A percentile compares a stretch with the other conserved stretches of the same genome.
These are phyloP conservation scores for Scaptomyza cyrtandrae DNA, from an alignment of 2,888 invertebrate genomes.

Conservation along the genomic window DNA sequence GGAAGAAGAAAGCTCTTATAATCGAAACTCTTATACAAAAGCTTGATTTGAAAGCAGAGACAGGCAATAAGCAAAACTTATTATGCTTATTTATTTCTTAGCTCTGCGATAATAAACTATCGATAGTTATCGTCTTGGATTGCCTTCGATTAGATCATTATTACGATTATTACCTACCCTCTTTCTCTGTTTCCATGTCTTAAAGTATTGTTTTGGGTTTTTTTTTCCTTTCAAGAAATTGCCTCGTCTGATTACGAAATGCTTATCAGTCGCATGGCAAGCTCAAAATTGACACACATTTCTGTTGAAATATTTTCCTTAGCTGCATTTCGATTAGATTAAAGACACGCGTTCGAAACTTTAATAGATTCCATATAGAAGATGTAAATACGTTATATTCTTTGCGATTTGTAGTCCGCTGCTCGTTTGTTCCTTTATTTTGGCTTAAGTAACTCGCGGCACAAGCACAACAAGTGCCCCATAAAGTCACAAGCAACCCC, in stretches of 20 bases:
- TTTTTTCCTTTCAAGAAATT: neutral
- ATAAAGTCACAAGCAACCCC: constrained; percentile 53
- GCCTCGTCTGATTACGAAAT: constrained; percentile 14
- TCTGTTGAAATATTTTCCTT: constrained; percentile 27
- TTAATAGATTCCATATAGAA: too few relatives aligned
- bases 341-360: constrained; percentile 1
- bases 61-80: too few relatives aligned
- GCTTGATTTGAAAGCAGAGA: neutral
- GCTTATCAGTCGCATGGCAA: constrained; percentile 34
- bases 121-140: too few relatives aligned
- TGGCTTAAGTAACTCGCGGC: constrained; percentile 71
- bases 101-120: too few relatives aligned
- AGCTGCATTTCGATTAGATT: constrained; percentile 56
- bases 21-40: neutral
- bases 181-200: neutral
- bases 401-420: constrained; percentile 31
- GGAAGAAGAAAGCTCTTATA: neutral
- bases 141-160: too few relatives aligned
- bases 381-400: constrained; percentile 12
- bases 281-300: constrained; percentile 49
- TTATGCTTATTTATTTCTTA: too few relatives aligned
- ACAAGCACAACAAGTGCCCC: constrained; percentile 82
- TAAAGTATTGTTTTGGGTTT: constrained; percentile 2
- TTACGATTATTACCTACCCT: neutral
- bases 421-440: constrained; percentile 72